phyloP scores from a whole-genome alignment of 2,888 invertebrate genomes.

The Pogonocherus hispidulus region DNA sequence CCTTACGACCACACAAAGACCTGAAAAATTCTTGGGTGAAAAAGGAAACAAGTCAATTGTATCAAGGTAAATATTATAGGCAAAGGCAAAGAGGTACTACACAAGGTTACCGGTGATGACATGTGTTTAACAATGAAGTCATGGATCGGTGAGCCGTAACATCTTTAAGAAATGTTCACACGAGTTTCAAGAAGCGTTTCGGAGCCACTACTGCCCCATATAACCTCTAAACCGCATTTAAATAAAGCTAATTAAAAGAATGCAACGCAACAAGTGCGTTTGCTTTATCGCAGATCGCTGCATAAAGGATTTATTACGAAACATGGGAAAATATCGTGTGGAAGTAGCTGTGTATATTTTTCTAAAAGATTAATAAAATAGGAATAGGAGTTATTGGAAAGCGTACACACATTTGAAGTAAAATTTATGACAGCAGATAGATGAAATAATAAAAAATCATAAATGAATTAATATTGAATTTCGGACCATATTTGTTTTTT shows the following conservation, averaged over 20 bases:
- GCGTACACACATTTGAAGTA: too few relatives aligned
- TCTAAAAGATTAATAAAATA: too few relatives aligned
- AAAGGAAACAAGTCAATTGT: conserved; percentile 32
- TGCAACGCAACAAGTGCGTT: conserved; percentile 28
- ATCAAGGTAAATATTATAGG: conserved; percentile 42
- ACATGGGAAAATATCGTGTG: conserved; percentile 34
- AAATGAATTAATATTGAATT: too few relatives aligned
- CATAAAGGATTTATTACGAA: conserved; percentile 32
- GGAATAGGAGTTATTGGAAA: too few relatives aligned
- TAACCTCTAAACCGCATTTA: conserved; percentile 51
- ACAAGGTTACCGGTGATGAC: conserved; percentile 57
- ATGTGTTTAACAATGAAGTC: conserved; percentile 60
- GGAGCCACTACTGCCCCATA: conserved; percentile 61
- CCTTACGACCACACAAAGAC: conserved; percentile 22
- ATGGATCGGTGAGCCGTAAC: conserved; percentile 62
- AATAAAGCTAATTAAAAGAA: conserved; percentile 16
- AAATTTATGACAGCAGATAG: too few relatives aligned
- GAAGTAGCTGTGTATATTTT: conserved; percentile 9
- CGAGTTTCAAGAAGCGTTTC: conserved; percentile 57
- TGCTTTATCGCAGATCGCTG: conserved; percentile 12
- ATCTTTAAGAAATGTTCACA: conserved; percentile 61
- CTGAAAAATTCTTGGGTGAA: conserved; percentile 18
- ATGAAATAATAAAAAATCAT: too few relatives aligned
- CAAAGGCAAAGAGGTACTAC: conserved; percentile 56
- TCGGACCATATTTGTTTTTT: too few relatives aligned